Conservation (phyloP, 1,140 invertebrate species). For the Pygmarrhopalites habei region DNA sequence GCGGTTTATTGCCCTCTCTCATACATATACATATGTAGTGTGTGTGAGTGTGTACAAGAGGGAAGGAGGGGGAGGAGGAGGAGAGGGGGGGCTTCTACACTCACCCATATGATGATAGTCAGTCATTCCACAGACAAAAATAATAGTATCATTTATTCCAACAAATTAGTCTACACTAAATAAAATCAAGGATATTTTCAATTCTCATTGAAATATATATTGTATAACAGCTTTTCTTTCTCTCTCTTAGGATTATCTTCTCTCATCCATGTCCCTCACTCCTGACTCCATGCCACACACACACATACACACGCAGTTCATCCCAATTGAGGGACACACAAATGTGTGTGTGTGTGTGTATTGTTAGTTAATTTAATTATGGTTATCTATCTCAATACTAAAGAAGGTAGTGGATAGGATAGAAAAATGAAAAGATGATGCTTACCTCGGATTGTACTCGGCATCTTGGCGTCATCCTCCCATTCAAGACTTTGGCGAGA, state of each 20-base stretch:
- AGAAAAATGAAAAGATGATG: not conserved
- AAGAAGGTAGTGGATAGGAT: not conserved
- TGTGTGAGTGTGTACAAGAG: too few species aligned
- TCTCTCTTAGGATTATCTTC: not conserved
- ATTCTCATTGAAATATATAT: too few species aligned
- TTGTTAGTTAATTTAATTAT: not conserved
- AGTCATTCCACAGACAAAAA: too few species aligned
- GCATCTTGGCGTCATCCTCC: conserved; percentile 39
- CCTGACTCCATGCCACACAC: too few species aligned
- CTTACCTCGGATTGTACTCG: conserved; percentile 40
- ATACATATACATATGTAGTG: conserved; percentile 1
- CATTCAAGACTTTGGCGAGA: not conserved
- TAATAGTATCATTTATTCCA: too few species aligned
- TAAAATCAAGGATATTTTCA: conserved; percentile 1
- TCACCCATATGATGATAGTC: conserved; percentile 1
- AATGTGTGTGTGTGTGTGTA: too few species aligned
- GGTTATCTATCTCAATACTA: not conserved
- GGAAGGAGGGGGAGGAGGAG: too few species aligned
- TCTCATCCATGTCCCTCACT: too few species aligned
- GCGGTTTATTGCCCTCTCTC: conserved; percentile 27
- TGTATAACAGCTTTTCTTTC: not conserved
- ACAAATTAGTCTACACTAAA: too few species aligned
- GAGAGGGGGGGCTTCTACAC: too few species aligned
- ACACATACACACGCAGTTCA: too few species aligned
- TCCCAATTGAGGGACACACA: too few species aligned